Evolutionary conservation across 2,113 vertebrate genomes (phyloP), one percentile per base, ranked within the genome.

Genomic region (Oophaga pumilio): DNA sequence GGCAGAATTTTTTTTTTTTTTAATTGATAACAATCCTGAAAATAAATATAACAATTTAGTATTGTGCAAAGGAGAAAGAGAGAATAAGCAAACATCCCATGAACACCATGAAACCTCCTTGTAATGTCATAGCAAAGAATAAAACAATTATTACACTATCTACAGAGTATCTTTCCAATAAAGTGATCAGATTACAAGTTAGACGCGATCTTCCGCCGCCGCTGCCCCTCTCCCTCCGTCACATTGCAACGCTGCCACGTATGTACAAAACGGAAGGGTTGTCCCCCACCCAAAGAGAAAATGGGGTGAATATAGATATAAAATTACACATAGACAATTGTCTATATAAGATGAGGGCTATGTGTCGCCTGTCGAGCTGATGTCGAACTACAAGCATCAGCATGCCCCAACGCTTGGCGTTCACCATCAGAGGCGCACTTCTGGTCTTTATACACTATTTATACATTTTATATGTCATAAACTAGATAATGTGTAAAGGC

Each of bases 41-140:
- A 94, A 95, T 95, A 95, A 95, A 94, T 94, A 95, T 69, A 89
- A 89, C 90, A 79, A 88, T 88, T 89, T 91, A 88, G 77, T 92
- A 89, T 89, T 91, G 90, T 85, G 90, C 49, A 91, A 92, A 90
- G 92, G 33, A 43, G 5, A 4, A 85, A 43, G 73, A 91, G 80
- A 79, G 89, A 79, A 64, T 22, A 82, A 83, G 81, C 81, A 89
- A 59, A 87, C 24, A 82, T 33, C 89, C 89, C 81, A 89, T 87
- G 68, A 90, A 91, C 91, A 92, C 85, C 92, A 81, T 68, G 76
- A 91, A 73, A 91, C 92, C 85, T 89, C 22, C 89, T 90, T 88
- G 13, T 43, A 59, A 92, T 82, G 89, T 90, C 90, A 90, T 13
- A 77, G 90, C 93, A 90, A 91, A 90, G 90, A 88, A 92, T 87